Percentiles rank a stretch among this genome's conserved stretches.
Conservation (phyloP, 2,888 invertebrate genomes). For the Furcula furcula region DNA sequence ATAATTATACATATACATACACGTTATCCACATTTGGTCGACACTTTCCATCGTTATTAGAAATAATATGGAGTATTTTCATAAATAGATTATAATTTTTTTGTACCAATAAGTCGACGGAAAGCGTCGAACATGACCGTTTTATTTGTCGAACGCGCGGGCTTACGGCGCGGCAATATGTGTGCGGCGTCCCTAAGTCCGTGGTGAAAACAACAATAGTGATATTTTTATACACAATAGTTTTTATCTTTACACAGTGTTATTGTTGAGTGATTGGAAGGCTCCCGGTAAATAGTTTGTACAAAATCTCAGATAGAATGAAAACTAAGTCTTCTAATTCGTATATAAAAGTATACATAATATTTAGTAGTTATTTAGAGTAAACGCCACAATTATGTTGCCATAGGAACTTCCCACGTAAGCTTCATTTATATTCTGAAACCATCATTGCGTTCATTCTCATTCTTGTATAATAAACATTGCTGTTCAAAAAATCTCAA, state of each 20-base stretch:
- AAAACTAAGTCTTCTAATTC: constrained; percentile 57
- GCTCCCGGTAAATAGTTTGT: constrained; percentile 79
- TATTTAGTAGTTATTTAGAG: constrained; percentile 30
- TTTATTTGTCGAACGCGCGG: constrained; percentile 64
- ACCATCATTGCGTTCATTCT: constrained; percentile 7
- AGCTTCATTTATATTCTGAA: background rate
- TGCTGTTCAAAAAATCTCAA: constrained; percentile 31
- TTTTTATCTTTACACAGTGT: constrained; percentile 78
- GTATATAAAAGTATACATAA: constrained; percentile 38
- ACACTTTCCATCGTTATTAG: constrained; percentile 50
- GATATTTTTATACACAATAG: constrained; percentile 80
- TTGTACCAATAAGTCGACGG: constrained; percentile 58
- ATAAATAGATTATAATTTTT: constrained; percentile 69
- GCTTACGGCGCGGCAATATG: constrained; percentile 29
- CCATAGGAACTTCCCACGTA: constrained; percentile 17
- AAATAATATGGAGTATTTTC: constrained; percentile 66
- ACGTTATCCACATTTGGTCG: constrained; percentile 59
- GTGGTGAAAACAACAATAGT: constrained; percentile 65
- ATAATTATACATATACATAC: constrained; percentile 69
- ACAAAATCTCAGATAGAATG: constrained; percentile 60
- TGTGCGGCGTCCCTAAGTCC: constrained; percentile 34
- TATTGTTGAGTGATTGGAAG: constrained; percentile 78
- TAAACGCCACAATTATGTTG: constrained; percentile 26
- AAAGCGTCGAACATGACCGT: constrained; percentile 52
- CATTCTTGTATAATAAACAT: too few species aligned